phyloP scores from a whole-genome alignment of 2,797 vertebrate genomes.

The Epinephelus coioides region DNA sequence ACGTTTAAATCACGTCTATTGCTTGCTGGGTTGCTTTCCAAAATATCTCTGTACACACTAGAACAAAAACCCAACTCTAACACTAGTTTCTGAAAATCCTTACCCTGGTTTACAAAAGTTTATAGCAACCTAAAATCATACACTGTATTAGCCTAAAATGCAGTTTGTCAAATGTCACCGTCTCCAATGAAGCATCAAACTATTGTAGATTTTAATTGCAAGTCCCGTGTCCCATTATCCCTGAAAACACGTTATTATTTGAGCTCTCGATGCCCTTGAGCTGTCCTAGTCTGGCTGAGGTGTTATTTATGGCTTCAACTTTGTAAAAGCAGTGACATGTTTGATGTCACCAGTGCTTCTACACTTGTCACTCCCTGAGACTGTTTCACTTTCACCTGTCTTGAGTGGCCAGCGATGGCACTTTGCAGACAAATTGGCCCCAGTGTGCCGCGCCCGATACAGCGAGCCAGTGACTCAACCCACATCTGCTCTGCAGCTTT shows the following conservation, averaged over 20 bases:
- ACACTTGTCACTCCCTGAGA: background rate
- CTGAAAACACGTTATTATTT: background rate
- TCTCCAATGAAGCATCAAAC: too few species aligned
- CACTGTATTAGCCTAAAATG: too few species aligned
- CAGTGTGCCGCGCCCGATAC: background rate
- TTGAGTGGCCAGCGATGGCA: too few species aligned
- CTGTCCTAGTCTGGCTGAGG: background rate
- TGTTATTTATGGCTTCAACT: slow-evolving; percentile 12
- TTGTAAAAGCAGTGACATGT: background rate
- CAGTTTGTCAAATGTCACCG: too few species aligned
- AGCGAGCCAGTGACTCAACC: background rate
- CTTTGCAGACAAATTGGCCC: background rate
- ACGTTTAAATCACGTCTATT: too few species aligned
- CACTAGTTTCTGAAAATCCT: too few species aligned
- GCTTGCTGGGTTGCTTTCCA: too few species aligned
- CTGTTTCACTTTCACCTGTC: background rate
- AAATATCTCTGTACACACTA: too few species aligned
- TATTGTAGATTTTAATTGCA: too few species aligned
- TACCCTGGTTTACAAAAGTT: too few species aligned
- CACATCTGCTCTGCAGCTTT: slow-evolving; percentile 39
- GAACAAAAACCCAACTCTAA: too few species aligned
- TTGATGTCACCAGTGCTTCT: background rate
- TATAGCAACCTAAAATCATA: too few species aligned
- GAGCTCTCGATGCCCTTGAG: background rate
- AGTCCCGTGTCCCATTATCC: background rate